Conservation (phyloP, 2,113 vertebrate genomes). For the Neotoma lepida region DNA sequence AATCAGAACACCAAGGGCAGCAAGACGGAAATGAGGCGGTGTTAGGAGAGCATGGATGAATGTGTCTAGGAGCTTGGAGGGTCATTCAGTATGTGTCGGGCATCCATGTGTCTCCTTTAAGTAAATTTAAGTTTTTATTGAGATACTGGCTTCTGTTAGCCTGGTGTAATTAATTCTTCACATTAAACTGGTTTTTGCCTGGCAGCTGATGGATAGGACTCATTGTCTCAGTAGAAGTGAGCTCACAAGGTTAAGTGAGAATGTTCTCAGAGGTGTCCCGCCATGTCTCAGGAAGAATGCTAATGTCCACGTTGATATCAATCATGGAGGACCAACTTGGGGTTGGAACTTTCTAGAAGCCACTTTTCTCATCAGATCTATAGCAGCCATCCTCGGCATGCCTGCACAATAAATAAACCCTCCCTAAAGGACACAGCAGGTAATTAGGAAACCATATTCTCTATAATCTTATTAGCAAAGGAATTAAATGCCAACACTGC, state of each 20-base stretch:
- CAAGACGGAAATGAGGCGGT: background rate
- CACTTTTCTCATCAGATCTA: background rate
- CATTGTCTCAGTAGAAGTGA: slow-evolving; percentile 49
- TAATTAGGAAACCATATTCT: slow-evolving; percentile 53
- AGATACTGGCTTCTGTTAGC: background rate
- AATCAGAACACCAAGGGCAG: slow-evolving; percentile 8
- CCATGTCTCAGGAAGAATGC: slow-evolving; percentile 58
- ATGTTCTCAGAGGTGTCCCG: slow-evolving; percentile 50
- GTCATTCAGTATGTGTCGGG: background rate
- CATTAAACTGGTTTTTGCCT: slow-evolving; percentile 8
- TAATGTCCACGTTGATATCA: slow-evolving; percentile 50
- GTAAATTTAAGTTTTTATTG: slow-evolving; percentile 38
- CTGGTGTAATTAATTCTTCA: slow-evolving; percentile 57
- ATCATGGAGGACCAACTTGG: slow-evolving; percentile 16
- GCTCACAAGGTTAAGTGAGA: slow-evolving; percentile 58
- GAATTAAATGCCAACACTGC: slow-evolving; percentile 32
- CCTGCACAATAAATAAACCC: slow-evolving; percentile 22
- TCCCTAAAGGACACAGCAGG: slow-evolving; percentile 42
- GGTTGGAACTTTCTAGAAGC: slow-evolving; percentile 44
- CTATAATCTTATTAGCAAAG: slow-evolving; percentile 34
- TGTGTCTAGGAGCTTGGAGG: slow-evolving; percentile 34
- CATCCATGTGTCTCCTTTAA: slow-evolving; percentile 32
- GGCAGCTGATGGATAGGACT: background rate
- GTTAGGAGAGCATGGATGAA: slow-evolving; percentile 1
- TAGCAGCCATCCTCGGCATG: slow-evolving; percentile 3